These are phyloP conservation scores for Alsophila aescularia DNA, from an alignment of 2,888 invertebrate genomes.

Conservation along the genomic window DNA sequence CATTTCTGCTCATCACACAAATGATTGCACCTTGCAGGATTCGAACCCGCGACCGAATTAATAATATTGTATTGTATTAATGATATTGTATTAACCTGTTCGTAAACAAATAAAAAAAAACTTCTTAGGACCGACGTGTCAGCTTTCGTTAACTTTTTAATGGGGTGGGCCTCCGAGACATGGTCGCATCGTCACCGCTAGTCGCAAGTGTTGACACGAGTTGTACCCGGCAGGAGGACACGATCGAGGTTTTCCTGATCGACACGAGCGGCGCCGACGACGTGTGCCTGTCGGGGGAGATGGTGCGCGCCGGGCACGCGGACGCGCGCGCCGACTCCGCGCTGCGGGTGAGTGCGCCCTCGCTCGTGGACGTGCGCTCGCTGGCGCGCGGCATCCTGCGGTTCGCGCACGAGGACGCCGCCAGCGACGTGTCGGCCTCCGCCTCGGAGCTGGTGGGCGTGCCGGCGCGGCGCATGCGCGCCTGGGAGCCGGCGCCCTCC, in stretches of 20 bases:
- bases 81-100: too few relatives aligned
- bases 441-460: slow-evolving; percentile 56
- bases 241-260: slow-evolving; percentile 74
- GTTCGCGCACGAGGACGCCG: slow-evolving; percentile 16
- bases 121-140: too few relatives aligned
- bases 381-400: slow-evolving; percentile 20
- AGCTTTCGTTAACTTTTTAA: too few relatives aligned
- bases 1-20: too few relatives aligned
- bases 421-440: slow-evolving; percentile 57
- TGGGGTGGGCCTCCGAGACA: too few relatives aligned
- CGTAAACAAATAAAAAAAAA: too few relatives aligned
- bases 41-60: too few relatives aligned
- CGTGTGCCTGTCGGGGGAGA: slow-evolving; percentile 73
- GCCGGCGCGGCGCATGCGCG: slow-evolving; percentile 47
- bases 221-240: slow-evolving; percentile 58
- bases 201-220: not conserved
- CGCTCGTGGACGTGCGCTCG: slow-evolving; percentile 37
- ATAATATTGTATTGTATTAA: too few relatives aligned
- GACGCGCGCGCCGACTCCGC: slow-evolving; percentile 56
- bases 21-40: too few relatives aligned
- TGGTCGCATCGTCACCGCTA: too few relatives aligned
- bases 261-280: slow-evolving; percentile 78
- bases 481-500: slow-evolving; percentile 44
- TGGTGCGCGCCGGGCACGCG: slow-evolving; percentile 80
- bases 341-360: slow-evolving; percentile 58